Percentiles rank a stretch among this genome's conserved stretches.
These are phyloP conservation scores for Prionailurus bengalensis DNA, from an alignment of 2,113 vertebrate species.

Conservation along the genomic window DNA sequence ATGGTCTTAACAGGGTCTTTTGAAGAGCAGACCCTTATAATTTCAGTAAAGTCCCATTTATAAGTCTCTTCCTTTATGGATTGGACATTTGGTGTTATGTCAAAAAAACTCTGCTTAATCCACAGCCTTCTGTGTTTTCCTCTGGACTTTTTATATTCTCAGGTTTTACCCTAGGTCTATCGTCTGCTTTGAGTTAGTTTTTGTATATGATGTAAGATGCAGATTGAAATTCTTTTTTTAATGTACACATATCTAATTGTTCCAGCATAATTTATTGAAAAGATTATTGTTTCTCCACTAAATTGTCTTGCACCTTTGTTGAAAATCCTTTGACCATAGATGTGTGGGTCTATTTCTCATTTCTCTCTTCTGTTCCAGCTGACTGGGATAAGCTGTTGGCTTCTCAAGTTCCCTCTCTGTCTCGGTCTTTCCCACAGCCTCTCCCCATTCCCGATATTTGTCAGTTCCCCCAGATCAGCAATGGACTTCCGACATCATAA, in stretches of 20 bases:
- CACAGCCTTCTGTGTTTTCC: background rate
- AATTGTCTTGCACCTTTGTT: background rate
- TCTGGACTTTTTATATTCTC: background rate
- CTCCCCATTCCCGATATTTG: background rate
- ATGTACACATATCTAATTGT: background rate
- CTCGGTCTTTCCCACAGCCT: background rate
- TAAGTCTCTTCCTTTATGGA: background rate
- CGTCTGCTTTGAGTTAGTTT: background rate
- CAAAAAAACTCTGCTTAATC: background rate
- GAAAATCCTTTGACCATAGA: background rate
- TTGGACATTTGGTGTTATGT: background rate
- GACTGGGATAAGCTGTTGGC: background rate
- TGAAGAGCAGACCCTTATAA: background rate
- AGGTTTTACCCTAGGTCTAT: background rate
- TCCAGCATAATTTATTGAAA: conserved; percentile 1
- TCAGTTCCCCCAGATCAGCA: background rate
- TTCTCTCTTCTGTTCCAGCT: background rate
- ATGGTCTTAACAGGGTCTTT: background rate
- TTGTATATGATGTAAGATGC: background rate
- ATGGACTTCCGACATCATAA: background rate
- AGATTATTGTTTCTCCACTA: background rate
- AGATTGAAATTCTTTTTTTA: background rate
- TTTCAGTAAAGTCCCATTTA: conserved; percentile 21
- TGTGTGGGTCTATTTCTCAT: background rate
- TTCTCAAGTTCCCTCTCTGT: background rate